Conservation (phyloP, 2,797 vertebrate species). For the Eurystomus glaucurus region DNA sequence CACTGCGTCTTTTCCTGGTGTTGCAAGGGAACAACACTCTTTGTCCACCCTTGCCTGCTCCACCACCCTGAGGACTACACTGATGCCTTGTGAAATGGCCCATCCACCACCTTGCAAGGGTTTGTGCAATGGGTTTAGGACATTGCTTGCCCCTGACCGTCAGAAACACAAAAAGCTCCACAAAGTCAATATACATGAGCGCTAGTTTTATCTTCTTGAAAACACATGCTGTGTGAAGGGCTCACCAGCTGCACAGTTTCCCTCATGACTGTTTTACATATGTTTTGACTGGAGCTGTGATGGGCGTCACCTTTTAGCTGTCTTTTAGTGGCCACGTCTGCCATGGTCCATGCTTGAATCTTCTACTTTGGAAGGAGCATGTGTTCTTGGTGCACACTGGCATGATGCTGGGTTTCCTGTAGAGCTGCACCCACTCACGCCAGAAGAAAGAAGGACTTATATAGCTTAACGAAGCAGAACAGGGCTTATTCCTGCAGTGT, state of each 20-base stretch:
- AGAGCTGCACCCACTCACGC: neutral
- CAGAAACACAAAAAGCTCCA: neutral
- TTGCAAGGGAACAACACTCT: neutral
- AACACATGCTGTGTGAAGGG: neutral
- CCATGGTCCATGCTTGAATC: neutral
- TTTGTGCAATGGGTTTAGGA: neutral
- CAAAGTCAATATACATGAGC: neutral
- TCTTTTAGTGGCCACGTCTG: neutral
- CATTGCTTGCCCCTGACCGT: neutral
- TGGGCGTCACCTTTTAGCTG: neutral
- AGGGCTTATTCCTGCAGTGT: neutral
- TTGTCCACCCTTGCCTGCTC: accelerated
- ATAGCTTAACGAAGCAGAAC: neutral
- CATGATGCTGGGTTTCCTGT: accelerated
- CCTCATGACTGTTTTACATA: neutral
- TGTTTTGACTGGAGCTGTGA: neutral
- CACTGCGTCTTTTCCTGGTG: neutral
- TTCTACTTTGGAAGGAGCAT: neutral
- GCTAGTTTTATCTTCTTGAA: conserved; percentile 28
- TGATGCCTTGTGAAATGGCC: neutral
- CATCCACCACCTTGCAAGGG: neutral
- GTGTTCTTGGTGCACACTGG: accelerated
- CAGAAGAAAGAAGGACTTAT: neutral
- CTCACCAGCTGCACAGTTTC: neutral
- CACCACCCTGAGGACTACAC: neutral